Conservation (phyloP, 2,797 vertebrate genomes). For the Crax fasciolata region DNA sequence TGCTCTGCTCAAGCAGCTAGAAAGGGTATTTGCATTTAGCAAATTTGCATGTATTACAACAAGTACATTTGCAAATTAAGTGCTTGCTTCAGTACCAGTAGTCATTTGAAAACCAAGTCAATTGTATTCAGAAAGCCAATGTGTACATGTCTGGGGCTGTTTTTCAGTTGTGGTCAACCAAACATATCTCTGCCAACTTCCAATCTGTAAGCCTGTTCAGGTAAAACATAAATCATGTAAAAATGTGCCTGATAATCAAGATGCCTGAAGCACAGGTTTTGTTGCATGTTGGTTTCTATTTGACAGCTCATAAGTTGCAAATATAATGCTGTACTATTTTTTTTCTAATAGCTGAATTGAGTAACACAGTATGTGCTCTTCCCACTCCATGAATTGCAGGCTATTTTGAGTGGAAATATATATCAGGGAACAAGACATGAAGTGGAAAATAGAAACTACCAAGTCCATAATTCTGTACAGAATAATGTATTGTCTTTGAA, state of each 20-base stretch:
- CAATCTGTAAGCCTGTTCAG: background rate
- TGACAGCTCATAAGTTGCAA: background rate
- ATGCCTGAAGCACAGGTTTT: background rate
- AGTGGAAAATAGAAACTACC: background rate
- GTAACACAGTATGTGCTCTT: background rate
- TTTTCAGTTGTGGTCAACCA: background rate
- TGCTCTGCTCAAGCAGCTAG: background rate
- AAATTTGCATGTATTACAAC: background rate
- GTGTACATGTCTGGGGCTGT: background rate
- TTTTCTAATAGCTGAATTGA: background rate
- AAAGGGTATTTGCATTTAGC: background rate
- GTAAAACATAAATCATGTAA: background rate
- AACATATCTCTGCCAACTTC: background rate
- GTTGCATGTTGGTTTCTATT: background rate
- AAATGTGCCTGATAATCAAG: background rate
- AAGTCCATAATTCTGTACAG: background rate
- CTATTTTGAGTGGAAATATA: background rate
- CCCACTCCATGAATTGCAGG: background rate
- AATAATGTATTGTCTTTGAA: background rate
- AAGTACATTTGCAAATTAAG: slow-evolving; percentile 19
- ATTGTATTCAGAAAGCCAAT: background rate
- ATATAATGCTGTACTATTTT: background rate
- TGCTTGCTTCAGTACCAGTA: background rate
- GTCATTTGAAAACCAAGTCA: background rate
- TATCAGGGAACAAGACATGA: background rate